phyloP scores from a whole-genome alignment of 2,797 vertebrate species.

The Crenichthys baileyi region DNA sequence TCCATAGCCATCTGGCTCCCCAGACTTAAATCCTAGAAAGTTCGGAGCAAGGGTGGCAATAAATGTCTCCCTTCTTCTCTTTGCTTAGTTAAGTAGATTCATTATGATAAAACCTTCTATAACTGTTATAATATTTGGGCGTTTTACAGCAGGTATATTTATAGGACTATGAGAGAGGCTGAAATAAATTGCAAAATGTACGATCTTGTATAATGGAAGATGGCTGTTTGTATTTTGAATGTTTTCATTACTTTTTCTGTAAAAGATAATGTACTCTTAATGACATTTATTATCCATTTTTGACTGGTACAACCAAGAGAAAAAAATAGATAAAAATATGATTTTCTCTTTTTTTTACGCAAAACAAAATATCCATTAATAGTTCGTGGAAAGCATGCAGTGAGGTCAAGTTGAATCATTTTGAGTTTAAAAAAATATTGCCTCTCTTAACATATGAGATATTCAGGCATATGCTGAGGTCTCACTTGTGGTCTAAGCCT shows the following conservation, averaged over 20 bases:
- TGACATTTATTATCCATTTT: not conserved
- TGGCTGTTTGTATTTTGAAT: not conserved
- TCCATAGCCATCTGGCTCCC: not conserved
- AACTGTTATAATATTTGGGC: not conserved
- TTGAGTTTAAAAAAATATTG: conserved; percentile 50
- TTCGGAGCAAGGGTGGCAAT: not conserved
- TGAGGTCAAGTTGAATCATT: conserved; percentile 46
- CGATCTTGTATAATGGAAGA: not conserved
- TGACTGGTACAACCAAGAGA: too few species aligned
- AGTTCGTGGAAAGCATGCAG: conserved; percentile 36
- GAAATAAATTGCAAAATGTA: not conserved
- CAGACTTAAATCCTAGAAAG: not conserved
- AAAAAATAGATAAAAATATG: not conserved
- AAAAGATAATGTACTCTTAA: not conserved
- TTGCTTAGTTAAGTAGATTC: not conserved
- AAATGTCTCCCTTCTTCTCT: not conserved
- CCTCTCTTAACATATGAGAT: conserved; percentile 64
- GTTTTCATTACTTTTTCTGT: not conserved
- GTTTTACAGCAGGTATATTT: not conserved
- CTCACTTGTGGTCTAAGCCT: conserved; percentile 40
- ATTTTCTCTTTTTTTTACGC: not conserved
- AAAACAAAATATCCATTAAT: conserved; percentile 19
- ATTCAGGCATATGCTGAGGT: conserved; percentile 39
- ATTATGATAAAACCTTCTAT: not conserved
- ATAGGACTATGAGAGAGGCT: not conserved